These are phyloP conservation scores for Drosophila anomelani DNA, from an alignment of 2,888 invertebrate species.

Conservation along the genomic window DNA sequence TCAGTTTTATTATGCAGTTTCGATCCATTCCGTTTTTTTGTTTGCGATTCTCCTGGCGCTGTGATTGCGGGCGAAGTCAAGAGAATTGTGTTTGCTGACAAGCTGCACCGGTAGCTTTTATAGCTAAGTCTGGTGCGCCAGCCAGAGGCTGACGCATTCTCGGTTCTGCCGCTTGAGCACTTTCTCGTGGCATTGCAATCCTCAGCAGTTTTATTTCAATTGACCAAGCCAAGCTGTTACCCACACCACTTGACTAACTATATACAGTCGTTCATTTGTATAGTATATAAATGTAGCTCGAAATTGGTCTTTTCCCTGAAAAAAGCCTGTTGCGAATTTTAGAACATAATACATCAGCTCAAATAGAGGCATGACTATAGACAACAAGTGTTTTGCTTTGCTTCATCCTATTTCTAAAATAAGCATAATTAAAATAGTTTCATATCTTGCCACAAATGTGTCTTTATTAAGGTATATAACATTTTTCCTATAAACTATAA, in stretches of 20 bases:
- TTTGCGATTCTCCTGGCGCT: neutral
- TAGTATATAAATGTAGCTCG: neutral
- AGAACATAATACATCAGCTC: neutral
- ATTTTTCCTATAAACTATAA: neutral
- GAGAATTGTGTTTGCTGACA: slow-evolving; percentile 34
- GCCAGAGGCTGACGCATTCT: slow-evolving; percentile 53
- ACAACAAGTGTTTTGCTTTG: neutral
- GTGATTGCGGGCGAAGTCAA: slow-evolving; percentile 10
- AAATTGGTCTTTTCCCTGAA: neutral
- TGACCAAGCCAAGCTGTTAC: slow-evolving; percentile 35
- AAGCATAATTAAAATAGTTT: neutral
- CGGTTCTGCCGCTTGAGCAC: slow-evolving; percentile 66
- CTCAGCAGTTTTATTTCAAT: slow-evolving; percentile 63
- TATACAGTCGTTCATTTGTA: slow-evolving; percentile 1
- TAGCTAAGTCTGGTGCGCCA: slow-evolving; percentile 40
- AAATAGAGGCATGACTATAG: neutral
- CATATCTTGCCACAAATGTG: neutral
- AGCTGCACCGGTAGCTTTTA: slow-evolving; percentile 54
- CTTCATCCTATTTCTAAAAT: neutral
- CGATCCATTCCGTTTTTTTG: slow-evolving; percentile 41
- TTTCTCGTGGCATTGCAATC: slow-evolving; percentile 73
- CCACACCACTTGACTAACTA: neutral
- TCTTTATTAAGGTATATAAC: neutral
- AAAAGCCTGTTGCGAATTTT: neutral
- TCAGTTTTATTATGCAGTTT: slow-evolving; percentile 10